Base-by-base conservation (phyloP, 2,888 invertebrate genomes). In the Calliphora vomitoria region DNA sequence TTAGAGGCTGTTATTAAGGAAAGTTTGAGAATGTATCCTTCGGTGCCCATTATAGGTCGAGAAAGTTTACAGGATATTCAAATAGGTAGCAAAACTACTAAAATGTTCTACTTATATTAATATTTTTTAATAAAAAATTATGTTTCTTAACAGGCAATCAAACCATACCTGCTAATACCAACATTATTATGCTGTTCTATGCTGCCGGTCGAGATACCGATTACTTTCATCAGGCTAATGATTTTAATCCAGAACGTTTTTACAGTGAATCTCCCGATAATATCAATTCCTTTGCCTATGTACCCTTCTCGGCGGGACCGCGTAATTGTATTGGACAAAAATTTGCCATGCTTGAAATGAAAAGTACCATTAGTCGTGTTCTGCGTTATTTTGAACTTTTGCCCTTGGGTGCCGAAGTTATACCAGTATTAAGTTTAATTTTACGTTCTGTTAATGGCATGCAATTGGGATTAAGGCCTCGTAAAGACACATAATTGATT, bases 1-100 rank as follows among this genome's bases (percentile, higher is more conserved):
- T 93, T 96, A 85, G 96, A 96, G 84, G 95, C 95, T 84, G 96
- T 95, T 78, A 95, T 96, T 35, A 96, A 96, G 90, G 96, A 96
- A 91, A 94, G 95, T 0, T 89, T 96, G 86, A 93, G 96, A 53
- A 90, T 96, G 35, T 95, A 95, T 90, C 96, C 96, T 0, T 95
- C 96, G 69, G 96, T 96, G 4, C 95, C 95, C 47, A 93, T 96
- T 38, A 94, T 96, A 62, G 95, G 95, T 10, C 94, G 96, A 58
- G 89, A 89, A 38, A 87, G 95, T 18, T 92, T 92, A 0, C 94
- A 95, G 89, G 94, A 95, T 86, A 91, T 95, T 10, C 91, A 92
- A 64, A 91, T 96, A 88, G 95, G 96, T 95, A 92, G 91, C 35
- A 53, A 44, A 44, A 44, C 44, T 44, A 2, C 13, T 44, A 3